phyloP scores from a whole-genome alignment of 2,797 vertebrate genomes.

The Brotula barbata region DNA sequence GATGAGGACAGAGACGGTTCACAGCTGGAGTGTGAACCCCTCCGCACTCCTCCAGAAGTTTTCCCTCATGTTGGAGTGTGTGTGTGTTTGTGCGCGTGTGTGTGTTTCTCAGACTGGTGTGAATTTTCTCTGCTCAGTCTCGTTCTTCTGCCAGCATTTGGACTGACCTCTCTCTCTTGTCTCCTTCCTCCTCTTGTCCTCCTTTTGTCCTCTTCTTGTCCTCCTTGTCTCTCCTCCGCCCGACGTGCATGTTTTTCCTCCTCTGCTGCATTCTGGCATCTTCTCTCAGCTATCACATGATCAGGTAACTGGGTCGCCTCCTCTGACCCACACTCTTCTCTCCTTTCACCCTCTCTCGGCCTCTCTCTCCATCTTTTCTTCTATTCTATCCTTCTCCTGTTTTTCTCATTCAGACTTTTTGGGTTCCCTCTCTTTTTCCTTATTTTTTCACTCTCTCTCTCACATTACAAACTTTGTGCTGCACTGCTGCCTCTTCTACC shows the following conservation, averaged over 20 bases:
- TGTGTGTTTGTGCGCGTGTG: no score
- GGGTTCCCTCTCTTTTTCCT: constrained; percentile 1
- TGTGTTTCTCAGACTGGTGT: constrained; percentile 6
- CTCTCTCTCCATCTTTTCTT: constrained; percentile 15
- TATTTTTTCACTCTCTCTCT: constrained; percentile 20
- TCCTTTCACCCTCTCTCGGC: constrained; percentile 45
- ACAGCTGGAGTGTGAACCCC: neutral
- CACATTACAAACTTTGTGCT: constrained; percentile 34
- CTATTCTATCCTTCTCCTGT: constrained; percentile 9
- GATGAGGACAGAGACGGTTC: constrained; percentile 9
- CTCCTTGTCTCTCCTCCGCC: constrained; percentile 82
- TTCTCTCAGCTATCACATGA: constrained; percentile 99
- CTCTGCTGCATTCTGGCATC: constrained; percentile 98
- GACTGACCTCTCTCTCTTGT: constrained; percentile 78
- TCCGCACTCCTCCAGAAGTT: no score
- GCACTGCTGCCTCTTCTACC: constrained; percentile 37
- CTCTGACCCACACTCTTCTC: constrained; percentile 63
- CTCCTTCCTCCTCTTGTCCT: constrained; percentile 69
- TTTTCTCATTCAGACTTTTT: neutral
- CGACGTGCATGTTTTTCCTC: constrained; percentile 89
- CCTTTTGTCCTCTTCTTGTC: constrained; percentile 63
- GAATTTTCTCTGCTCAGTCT: constrained; percentile 52
- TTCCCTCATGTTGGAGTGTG: constrained; percentile 1
- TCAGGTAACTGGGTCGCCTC: constrained; percentile 94
- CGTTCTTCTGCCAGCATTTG: constrained; percentile 66